Base-by-base conservation (phyloP, 2,113 vertebrate species). In the Kryptolebias marmoratus region DNA sequence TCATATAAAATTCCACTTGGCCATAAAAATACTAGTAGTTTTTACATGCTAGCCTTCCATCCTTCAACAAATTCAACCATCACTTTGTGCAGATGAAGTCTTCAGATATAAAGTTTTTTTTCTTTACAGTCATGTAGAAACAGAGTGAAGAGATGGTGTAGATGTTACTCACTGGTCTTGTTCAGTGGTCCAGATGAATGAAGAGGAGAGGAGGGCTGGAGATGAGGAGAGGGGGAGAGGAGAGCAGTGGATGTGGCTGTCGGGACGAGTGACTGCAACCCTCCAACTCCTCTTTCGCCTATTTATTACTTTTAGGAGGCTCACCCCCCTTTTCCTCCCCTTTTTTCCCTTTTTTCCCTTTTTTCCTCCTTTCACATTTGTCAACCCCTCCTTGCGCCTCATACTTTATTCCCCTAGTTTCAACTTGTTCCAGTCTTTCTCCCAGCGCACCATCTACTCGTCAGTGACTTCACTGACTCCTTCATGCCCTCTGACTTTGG, bases 271-370 rank as follows among this genome's bases (percentile, higher is more conserved):
- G 91, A 96, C 96, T 97, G 95, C 93, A 53, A 93, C 71, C 74
- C 77, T 88, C 75, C 83, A 92, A 91, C 73, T 88, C 70, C 67
- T 90, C 82, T 93, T 91, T 83, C 77, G 67, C 90, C 93, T 94
- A 93, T 95, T 95, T 96, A 95, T 95, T 92, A 93, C 79, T 85
- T 92, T 80, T 88, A 89, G 86, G 82, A 85, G 85, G 82, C 93
- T 92, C 93, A 83, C 79, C 77, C 84, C 82, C 90, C 30, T 42
- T 50, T 53, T 92, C 89, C 85, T 89, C 90, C 90, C 86, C 88
- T 88, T 89, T 89, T 91, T 89, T 10, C 89, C 89, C 22, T 22
- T 22, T 22, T 22, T 22, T 22, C 90, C 86, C 88, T 88, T 89
- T 89, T 91, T 89, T 10, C 89, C 89, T 89, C 87, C 89, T 84